These are phyloP conservation scores for Phrixothrix hirtus DNA, from an alignment of 2,888 invertebrate species.

Conservation along the genomic window DNA sequence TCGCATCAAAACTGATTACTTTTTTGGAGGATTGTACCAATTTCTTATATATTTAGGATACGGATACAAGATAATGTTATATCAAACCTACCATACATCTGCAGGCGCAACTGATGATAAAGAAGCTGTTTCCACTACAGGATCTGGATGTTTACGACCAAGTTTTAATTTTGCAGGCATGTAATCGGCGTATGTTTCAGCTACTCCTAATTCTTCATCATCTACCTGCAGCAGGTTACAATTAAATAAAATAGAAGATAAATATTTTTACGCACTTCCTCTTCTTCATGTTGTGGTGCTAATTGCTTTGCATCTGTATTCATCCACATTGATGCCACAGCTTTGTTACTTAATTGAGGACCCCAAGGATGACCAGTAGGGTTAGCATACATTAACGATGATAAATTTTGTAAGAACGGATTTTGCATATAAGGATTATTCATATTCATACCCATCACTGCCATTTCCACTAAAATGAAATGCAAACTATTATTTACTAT, in stretches of 20 bases:
- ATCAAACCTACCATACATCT: conserved; percentile 69
- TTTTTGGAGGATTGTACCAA: too few species aligned
- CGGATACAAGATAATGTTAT: not conserved
- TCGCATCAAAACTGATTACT: too few species aligned
- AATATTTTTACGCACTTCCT: too few species aligned
- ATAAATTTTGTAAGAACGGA: conserved; percentile 52
- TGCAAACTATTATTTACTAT: too few species aligned
- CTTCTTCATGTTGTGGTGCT: conserved; percentile 50
- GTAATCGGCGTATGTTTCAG: conserved; percentile 98
- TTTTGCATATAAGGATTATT: conserved; percentile 51
- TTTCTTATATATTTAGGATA: conserved; percentile 1
- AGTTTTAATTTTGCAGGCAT: conserved; percentile 95
- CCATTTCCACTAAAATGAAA: conserved; percentile 65
- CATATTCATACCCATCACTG: conserved; percentile 60
- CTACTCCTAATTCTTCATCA: conserved; percentile 96
- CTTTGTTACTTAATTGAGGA: conserved; percentile 57
- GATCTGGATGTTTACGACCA: conserved; percentile 96
- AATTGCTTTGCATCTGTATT: conserved; percentile 50
- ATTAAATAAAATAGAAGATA: conserved; percentile 1
- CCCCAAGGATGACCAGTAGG: conserved; percentile 48
- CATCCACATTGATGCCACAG: conserved; percentile 66
- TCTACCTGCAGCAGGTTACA: conserved; percentile 63
- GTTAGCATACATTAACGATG: conserved; percentile 47
- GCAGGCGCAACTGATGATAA: conserved; percentile 94
- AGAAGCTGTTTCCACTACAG: conserved; percentile 98